phyloP scores from a whole-genome alignment of 2,113 vertebrate genomes.

The Osmerus mordax region DNA sequence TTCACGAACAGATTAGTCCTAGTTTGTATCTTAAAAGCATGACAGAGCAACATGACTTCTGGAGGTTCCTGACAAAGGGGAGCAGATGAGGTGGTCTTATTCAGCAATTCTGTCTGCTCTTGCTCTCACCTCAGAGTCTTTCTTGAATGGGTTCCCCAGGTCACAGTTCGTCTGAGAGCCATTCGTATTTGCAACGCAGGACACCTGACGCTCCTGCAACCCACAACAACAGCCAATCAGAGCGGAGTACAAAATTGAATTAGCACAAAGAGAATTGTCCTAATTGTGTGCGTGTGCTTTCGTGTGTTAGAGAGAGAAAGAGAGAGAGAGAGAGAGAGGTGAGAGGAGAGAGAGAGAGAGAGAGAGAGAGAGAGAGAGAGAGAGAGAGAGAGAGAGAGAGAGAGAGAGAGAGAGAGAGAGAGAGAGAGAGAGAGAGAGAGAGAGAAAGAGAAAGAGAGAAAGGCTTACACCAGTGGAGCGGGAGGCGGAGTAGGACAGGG shows the following conservation, averaged over 20 bases:
- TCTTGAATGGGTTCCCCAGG: slow-evolving; percentile 91
- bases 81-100: no score
- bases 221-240: slow-evolving; percentile 26
- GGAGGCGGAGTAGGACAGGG: slow-evolving; percentile 79
- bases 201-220: slow-evolving; percentile 76
- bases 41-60: neutral
- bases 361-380: neutral
- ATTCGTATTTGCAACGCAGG: slow-evolving; percentile 81
- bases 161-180: slow-evolving; percentile 85
- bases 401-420: neutral
- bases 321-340: neutral
- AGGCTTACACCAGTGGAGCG: slow-evolving; percentile 64
- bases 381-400: neutral
- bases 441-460: no score
- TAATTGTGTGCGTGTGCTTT: neutral
- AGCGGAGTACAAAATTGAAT: neutral
- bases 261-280: neutral
- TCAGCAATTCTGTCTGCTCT: neutral
- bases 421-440: neutral
- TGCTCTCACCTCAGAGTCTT: slow-evolving; percentile 76
- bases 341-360: neutral
- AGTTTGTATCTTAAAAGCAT: neutral
- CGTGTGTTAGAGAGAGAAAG: neutral
- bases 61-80: neutral
- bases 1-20: neutral